phyloP scores from a whole-genome alignment of 2,888 invertebrate species.

The Eupithecia inturbata region DNA sequence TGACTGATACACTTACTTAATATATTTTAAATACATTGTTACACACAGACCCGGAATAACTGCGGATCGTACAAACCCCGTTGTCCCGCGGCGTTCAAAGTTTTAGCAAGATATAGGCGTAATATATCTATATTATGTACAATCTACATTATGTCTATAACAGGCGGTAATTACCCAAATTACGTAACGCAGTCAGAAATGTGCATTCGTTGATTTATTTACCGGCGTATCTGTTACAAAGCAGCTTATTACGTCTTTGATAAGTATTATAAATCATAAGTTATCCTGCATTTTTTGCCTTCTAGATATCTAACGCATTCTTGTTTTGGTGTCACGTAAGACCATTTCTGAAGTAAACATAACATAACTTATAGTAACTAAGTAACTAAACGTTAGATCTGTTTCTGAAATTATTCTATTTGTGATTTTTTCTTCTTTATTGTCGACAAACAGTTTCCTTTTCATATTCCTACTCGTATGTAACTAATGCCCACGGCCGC shows the following conservation, averaged over 20 bases:
- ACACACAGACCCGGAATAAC: neutral
- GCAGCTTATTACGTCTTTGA: conserved; percentile 26
- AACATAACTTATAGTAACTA: neutral
- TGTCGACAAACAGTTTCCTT: neutral
- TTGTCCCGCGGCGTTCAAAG: neutral
- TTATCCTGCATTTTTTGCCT: conserved; percentile 22
- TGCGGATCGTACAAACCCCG: neutral
- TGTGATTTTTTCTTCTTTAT: neutral
- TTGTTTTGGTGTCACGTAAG: neutral
- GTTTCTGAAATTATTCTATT: no score
- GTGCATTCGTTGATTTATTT: conserved; percentile 7
- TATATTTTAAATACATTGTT: no score
- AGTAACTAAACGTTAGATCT: no score
- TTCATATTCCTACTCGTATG: neutral
- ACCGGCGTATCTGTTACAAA: conserved; percentile 6
- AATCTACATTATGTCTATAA: no score
- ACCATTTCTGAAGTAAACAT: neutral
- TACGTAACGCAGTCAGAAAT: neutral
- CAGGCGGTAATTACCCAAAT: neutral
- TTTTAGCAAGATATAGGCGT: neutral
- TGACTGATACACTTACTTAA: no score
- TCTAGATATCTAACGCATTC: neutral
- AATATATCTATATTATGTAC: no score
- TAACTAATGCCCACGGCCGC: no score
- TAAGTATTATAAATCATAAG: conserved; percentile 23